Evolutionary conservation across 2,797 vertebrate genomes (phyloP).

Genomic region (Margarornis squamiger): DNA sequence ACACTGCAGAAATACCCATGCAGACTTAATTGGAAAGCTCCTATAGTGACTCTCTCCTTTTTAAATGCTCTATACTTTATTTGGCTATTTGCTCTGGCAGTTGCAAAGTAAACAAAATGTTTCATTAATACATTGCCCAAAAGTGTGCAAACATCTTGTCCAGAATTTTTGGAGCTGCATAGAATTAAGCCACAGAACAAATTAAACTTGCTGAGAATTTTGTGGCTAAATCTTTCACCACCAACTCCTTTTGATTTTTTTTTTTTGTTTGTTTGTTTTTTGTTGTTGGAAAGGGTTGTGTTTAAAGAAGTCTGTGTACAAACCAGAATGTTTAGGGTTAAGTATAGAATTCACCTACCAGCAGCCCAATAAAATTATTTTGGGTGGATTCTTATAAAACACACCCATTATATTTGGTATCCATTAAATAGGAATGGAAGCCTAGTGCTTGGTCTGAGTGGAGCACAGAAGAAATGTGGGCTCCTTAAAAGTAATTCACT

Average conservation of each 20-base stretch:
- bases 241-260: slow-evolving; percentile 33
- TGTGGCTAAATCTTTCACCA: slow-evolving; percentile 47
- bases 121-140: slow-evolving; percentile 50
- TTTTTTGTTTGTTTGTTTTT: background rate
- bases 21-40: slow-evolving; percentile 18
- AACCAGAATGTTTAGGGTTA: slow-evolving; percentile 5
- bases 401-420: background rate
- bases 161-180: slow-evolving; percentile 7
- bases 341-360: slow-evolving; percentile 1
- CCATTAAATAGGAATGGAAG: background rate
- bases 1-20: background rate
- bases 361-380: background rate
- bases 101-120: slow-evolving; percentile 46
- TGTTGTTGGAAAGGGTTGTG: background rate
- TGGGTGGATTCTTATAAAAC: background rate
- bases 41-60: background rate
- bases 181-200: slow-evolving; percentile 42
- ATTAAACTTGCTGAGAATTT: slow-evolving; percentile 42
- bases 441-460: background rate
- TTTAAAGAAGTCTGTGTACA: background rate
- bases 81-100: slow-evolving; percentile 52
- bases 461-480: background rate
- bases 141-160: slow-evolving; percentile 37
- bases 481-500: background rate
- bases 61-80: slow-evolving; percentile 28